Evolutionary conservation across 1,140 invertebrate genomes (phyloP).

Genomic region (Microplitis demolitor): DNA sequence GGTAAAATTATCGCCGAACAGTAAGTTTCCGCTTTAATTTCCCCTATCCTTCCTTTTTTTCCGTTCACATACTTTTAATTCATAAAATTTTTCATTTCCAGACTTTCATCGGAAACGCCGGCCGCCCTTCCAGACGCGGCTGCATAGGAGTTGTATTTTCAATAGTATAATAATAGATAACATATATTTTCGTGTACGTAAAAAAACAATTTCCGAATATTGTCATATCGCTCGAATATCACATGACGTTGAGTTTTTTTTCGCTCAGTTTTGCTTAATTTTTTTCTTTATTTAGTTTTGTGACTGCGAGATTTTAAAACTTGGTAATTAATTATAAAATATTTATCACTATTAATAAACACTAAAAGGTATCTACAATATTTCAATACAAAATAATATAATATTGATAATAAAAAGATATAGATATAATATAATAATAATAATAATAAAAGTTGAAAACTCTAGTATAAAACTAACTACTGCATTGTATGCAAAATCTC

Average conservation of each 20-base stretch:
- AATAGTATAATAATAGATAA: too few relatives aligned
- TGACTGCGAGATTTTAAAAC: conserved; percentile 48
- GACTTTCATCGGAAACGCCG: too few relatives aligned
- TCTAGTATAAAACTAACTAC: conserved; percentile 35
- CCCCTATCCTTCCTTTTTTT: too few relatives aligned
- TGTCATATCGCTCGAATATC: conserved; percentile 31
- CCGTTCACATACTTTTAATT: too few relatives aligned
- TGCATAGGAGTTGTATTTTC: too few relatives aligned
- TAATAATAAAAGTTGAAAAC: conserved; percentile 33
- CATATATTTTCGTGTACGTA: too few relatives aligned
- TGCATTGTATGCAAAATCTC: conserved; percentile 40
- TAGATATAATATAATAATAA: conserved; percentile 23
- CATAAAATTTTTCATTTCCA: too few relatives aligned
- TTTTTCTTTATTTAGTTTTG: conserved; percentile 36
- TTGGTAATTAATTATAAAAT: background rate
- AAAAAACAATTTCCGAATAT: background rate
- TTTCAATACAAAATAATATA: conserved; percentile 16
- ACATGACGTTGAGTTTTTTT: conserved; percentile 38
- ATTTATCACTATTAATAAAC: background rate
- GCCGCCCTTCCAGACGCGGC: too few relatives aligned
- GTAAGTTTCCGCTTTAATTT: too few relatives aligned
- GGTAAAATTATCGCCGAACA: too few relatives aligned
- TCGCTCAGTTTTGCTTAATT: too few relatives aligned
- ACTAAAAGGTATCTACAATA: background rate
- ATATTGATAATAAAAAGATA: conserved; percentile 16